These are phyloP conservation scores for Tenebrosternarchus preto DNA, from an alignment of 2,113 vertebrate species.

Conservation along the genomic window DNA sequence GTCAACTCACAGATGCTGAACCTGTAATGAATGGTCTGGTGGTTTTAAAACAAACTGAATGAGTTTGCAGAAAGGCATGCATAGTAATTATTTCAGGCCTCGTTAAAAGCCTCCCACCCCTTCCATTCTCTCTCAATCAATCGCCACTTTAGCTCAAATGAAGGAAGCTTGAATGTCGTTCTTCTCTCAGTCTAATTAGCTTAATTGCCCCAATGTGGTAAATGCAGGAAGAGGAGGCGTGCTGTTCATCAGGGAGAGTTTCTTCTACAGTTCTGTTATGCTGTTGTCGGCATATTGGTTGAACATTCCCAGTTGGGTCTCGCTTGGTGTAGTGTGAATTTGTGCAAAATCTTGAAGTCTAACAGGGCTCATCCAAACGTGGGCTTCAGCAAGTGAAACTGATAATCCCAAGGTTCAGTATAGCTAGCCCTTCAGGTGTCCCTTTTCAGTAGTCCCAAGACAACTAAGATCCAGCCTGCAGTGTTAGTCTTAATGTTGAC, in stretches of 20 bases:
- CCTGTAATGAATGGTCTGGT: conserved; percentile 43
- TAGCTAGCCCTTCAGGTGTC: conserved; percentile 18
- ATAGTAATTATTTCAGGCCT: conserved; percentile 54
- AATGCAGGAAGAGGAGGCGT: conserved; percentile 53
- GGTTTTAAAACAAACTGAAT: conserved; percentile 32
- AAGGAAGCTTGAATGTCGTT: conserved; percentile 55
- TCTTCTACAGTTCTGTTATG: conserved; percentile 20
- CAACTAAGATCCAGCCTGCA: background rate
- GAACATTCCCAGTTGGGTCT: conserved; percentile 27
- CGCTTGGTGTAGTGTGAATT: background rate
- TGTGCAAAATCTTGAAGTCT: conserved; percentile 8
- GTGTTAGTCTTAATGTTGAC: background rate
- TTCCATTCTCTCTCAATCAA: conserved; percentile 54
- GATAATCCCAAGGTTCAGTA: conserved; percentile 25
- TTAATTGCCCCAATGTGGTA: conserved; percentile 61
- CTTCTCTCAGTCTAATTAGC: conserved; percentile 61
- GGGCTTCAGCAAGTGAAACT: background rate
- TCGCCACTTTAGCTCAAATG: conserved; percentile 58
- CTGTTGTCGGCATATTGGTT: conserved; percentile 17
- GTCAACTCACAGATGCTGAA: conserved; percentile 24
- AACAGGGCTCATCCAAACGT: conserved; percentile 15
- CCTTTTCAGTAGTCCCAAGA: background rate
- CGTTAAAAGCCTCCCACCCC: conserved; percentile 57
- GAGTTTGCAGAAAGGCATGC: conserved; percentile 41
- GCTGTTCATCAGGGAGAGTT: conserved; percentile 54